Conservation (phyloP, 2,113 vertebrate genomes). For the Henicopernis longicauda region DNA sequence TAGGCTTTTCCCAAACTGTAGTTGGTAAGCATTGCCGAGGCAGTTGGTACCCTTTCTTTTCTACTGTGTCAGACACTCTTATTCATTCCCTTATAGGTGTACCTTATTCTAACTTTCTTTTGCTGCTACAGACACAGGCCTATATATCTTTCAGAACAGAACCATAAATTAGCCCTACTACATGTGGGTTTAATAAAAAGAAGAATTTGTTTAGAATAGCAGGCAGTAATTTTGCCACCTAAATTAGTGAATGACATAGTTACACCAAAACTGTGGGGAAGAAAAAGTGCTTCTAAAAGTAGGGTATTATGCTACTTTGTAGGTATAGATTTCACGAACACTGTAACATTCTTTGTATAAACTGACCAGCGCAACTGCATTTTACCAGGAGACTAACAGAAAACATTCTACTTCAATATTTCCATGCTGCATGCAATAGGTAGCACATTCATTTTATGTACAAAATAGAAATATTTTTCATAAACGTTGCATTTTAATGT, state of each 20-base stretch:
- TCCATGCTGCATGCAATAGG: background rate
- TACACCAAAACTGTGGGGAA: background rate
- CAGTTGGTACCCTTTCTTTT: background rate
- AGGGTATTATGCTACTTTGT: background rate
- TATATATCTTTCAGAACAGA: background rate
- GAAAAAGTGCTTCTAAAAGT: background rate
- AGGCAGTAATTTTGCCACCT: background rate
- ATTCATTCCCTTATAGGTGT: background rate
- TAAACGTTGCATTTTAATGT: background rate
- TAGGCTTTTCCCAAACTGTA: background rate
- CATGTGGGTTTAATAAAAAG: background rate
- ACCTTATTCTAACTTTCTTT: background rate
- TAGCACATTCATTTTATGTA: background rate
- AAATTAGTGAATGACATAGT: background rate
- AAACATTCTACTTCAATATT: background rate
- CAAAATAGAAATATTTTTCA: background rate
- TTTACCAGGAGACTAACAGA: background rate
- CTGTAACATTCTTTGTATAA: background rate
- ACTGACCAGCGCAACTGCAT: background rate
- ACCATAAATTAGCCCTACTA: background rate
- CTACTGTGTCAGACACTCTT: background rate
- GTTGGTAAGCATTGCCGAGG: background rate
- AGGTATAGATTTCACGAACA: background rate
- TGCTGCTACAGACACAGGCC: background rate
- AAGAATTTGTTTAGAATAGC: background rate